Evolutionary conservation across 2,888 invertebrate species (phyloP), one percentile per base, ranked within the genome.

Genomic region (Philaethria dido): DNA sequence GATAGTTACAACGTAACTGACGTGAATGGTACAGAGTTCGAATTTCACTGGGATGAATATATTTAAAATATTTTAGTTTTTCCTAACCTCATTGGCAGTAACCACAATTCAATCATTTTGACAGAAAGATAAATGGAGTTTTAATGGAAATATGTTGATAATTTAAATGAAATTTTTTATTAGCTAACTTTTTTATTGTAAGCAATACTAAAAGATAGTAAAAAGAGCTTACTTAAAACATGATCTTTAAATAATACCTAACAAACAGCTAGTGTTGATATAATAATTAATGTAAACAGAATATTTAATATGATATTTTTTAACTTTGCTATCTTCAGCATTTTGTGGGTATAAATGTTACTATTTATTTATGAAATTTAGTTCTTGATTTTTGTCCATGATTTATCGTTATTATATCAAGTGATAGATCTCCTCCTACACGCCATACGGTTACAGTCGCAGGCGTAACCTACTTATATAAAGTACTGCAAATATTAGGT

Each of bases 401-500:
- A 39, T 16, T 33, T 52, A 52, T 52, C 16, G 57, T 42, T 57
- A 25, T 25, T 11, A 42, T 42, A 22, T 57, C 11, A 22, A 42
- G 25, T 16, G 22, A 42, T 57, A 42, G 39, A 57, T 42, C 22
- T 39, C 57, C 22, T 42, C 57, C 57, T 22, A 57, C 57, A 5
- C 22, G 20, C 57, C 42, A 57, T 42, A 5, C 22, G 20, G 20
- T 11, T 33, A 22, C 8, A 39, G 55, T 57, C 11, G 25, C 22
- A 42, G 57, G 42, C 57, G 42, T 57, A 57, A 57, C 42, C 57
- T 57, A 57, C 25, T 57, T 57, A 22, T 25, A 42, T 57, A 22
- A 42, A 42, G 18, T 42, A 57, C 14, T 16, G 52, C 11, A 33
- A 52, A 33, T 16, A 29, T 16, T 13, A 13, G 39, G 11, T 29